Base-by-base conservation (phyloP, 2,888 invertebrate species). In the Globia sparganii region DNA sequence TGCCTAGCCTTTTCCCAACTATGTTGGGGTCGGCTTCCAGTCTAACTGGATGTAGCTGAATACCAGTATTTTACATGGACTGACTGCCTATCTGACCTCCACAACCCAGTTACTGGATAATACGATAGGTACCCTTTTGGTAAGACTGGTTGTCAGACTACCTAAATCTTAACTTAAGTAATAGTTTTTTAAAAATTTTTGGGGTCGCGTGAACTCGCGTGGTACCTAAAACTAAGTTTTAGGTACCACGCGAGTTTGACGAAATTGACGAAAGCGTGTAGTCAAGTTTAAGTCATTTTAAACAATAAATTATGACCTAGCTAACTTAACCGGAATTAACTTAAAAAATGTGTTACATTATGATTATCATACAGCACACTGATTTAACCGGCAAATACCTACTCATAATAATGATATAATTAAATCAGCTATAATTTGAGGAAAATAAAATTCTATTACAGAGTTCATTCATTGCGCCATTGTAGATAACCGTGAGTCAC, bases 401-500 rank as follows among this genome's bases (percentile, higher is more conserved):
- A 62, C 49, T 34, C 59, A 4, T 58, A 43, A 68, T 53, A 71
- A 73, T 58, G 66, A 76, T 53, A n/a, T n/a, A n/a, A n/a, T 59
- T 64, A 70, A 59, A 67, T 71, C 68, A 61, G 28, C 21, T 43
- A 18, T 49, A 82, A 66, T 74, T 83, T 75, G 71, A 83, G 78
- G 65, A 85, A 84, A 84, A 67, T 58, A 85, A 84, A 84, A 67
- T 58, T 74, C 59, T 84, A 70, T 78, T 72, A 69, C 4, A 72
- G 64, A 74, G 72, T 85, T 75, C 43, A 77, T 72, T 71, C 40
- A 77, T 77, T 86, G 77, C 88, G 68, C 72, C 77, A 86, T 76
- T 78, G 61, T 37, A 76, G 74, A 79, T 78, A 86, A 67, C 43
- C 15, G 70, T 88, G 86, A 86, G 64, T 86, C 86, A 87, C 58